Evolutionary conservation across 1,140 invertebrate species (phyloP).

Genomic region (Dolichoris vasculosae): DNA sequence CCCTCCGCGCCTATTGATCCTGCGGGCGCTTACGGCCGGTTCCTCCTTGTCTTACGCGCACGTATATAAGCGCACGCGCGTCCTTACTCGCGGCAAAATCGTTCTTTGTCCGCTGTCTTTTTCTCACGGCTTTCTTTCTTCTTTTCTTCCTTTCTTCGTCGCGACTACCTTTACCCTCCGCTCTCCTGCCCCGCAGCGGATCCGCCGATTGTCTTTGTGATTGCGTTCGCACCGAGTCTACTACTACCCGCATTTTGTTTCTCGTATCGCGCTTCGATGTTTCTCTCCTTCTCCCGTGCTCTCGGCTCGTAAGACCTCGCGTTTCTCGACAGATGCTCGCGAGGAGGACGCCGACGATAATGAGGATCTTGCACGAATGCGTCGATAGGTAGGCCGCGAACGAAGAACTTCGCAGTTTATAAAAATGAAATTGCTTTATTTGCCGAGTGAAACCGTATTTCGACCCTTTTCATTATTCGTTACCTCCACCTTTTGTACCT

Average conservation of each 20-base stretch:
- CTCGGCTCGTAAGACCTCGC: neutral
- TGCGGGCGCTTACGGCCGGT: neutral
- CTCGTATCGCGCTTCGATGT: neutral
- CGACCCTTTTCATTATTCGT: too few relatives aligned
- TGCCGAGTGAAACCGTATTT: too few relatives aligned
- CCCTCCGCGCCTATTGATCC: constrained; percentile 24
- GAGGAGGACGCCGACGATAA: neutral
- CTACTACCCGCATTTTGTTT: neutral
- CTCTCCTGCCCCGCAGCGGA: neutral
- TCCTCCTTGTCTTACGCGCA: neutral
- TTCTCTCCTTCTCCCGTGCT: neutral
- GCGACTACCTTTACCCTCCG: neutral
- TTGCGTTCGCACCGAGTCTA: neutral
- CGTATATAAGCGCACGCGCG: neutral
- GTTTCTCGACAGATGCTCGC: neutral
- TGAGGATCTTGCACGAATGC: neutral
- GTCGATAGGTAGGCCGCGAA: neutral
- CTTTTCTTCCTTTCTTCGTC: neutral
- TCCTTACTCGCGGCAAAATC: neutral
- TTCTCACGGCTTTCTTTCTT: constrained; percentile 20
- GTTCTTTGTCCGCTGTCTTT: neutral
- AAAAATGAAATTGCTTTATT: too few relatives aligned
- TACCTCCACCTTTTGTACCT: neutral
- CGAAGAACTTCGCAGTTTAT: too few relatives aligned
- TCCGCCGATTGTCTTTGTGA: neutral